Base-by-base conservation (phyloP, 2,113 vertebrate species). In the Brachyhypopomus occidentalis region DNA sequence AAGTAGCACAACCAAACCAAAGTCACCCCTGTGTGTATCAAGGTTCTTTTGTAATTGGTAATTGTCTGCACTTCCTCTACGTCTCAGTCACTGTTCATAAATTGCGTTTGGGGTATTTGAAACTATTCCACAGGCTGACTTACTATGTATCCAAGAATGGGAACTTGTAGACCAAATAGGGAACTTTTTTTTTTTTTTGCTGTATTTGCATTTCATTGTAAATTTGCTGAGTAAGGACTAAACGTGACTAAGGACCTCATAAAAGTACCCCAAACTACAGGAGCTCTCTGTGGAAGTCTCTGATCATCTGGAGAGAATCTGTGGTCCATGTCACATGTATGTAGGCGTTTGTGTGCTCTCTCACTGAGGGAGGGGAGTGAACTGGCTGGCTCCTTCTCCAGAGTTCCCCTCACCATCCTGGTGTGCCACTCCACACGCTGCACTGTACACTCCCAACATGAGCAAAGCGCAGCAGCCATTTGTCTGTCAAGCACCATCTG, bases 401-500 rank as follows among this genome's bases (percentile, higher is more conserved):
- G 75, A 83, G 55, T 25, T 70, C 56, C 69, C 62, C 67, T 78
- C 60, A 48, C 20, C 67, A 70, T 69, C 45, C 59, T 69, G 48
- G 48, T 23, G 1, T 56, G 70, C 48, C 45, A 52, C 45, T 52
- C 45, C 12, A 12, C 2, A 14, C 45, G 14, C 8, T 52, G 45
- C 12, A 14, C 12, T 52, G 45, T 52, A 52, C 8, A 8, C 41
- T 48, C 75, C 70, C 63, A 80, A 70, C 67, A 62, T 38, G 59
- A 77, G 72, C 77, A 80, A 80, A 76, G 36, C 77, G 63, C 55
- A 58, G 74, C 22, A 63, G 78, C 52, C 64, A 75, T 80, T 83
- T 83, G 81, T 85, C 71, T 77, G 69, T 74, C 12, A 73, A 77
- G 69, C 41, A 78, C 84, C 84, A 83, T 83, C 81, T 86, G 84